These are phyloP conservation scores for Mola mola DNA, from an alignment of 2,113 vertebrate species.

Conservation along the genomic window DNA sequence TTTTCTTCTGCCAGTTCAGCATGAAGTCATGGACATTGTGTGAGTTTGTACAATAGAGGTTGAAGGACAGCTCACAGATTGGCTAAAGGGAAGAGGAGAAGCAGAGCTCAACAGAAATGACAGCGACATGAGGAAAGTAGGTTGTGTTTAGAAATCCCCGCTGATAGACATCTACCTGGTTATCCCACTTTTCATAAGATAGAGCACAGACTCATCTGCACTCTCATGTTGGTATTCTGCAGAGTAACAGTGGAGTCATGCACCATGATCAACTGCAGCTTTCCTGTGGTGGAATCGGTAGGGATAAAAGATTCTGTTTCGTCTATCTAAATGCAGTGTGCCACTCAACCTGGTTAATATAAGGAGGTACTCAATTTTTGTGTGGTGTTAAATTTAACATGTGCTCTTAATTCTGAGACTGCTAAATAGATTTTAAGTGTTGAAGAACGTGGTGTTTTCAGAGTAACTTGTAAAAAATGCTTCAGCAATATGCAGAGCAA, in stretches of 20 bases:
- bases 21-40: constrained; percentile 8
- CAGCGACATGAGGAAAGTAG: too few relatives aligned
- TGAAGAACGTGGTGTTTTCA: constrained; percentile 90
- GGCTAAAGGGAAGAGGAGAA: constrained; percentile 30
- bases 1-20: constrained; percentile 16
- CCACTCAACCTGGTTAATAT: constrained; percentile 85
- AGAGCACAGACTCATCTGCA: constrained; percentile 18
- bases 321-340: constrained; percentile 76
- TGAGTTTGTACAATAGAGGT: constrained; percentile 24
- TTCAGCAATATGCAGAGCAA: constrained; percentile 70
- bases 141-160: constrained; percentile 45
- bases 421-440: constrained; percentile 98
- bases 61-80: constrained; percentile 46
- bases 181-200: constrained; percentile 26
- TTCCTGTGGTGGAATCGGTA: constrained; percentile 77
- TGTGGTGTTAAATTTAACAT: constrained; percentile 98
- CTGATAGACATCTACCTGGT: constrained; percentile 43
- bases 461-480: constrained; percentile 92
- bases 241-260: constrained; percentile 21
- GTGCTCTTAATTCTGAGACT: constrained; percentile 96
- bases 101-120: too few relatives aligned
- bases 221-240: constrained; percentile 49
- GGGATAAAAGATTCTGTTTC: constrained; percentile 81
- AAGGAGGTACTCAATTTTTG: constrained; percentile 95
- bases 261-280: constrained; percentile 49